phyloP scores from a whole-genome alignment of 2,797 vertebrate species.

The Euphonia xanthogaster region DNA sequence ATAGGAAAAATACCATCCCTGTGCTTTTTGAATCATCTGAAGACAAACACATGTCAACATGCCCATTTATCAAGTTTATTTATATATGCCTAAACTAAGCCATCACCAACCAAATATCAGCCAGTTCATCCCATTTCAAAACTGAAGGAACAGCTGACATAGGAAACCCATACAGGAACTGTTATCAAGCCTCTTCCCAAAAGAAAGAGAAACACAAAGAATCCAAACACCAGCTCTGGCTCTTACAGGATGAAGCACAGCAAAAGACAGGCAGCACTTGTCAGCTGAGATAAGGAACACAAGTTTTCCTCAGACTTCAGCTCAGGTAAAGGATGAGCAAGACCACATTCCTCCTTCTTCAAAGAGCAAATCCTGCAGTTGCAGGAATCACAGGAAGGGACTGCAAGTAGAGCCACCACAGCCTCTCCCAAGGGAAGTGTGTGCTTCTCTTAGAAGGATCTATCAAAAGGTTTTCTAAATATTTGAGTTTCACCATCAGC shows the following conservation, averaged over 20 bases:
- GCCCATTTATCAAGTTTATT: background rate
- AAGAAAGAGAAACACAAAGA: background rate
- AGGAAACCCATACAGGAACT: background rate
- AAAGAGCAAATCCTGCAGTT: background rate
- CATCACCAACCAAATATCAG: background rate
- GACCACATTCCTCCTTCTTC: background rate
- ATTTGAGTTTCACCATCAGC: background rate
- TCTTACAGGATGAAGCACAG: background rate
- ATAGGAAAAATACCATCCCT: background rate
- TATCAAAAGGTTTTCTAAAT: background rate
- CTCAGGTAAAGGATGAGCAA: background rate
- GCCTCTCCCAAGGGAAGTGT: accelerated
- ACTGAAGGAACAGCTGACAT: background rate
- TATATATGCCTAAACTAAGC: background rate
- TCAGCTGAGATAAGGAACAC: background rate
- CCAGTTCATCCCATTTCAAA: background rate
- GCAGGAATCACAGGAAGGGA: background rate
- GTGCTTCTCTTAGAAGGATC: background rate
- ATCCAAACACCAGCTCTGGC: background rate
- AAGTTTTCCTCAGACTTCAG: background rate
- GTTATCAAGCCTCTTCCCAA: background rate
- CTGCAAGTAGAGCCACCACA: background rate
- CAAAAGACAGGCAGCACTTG: background rate
- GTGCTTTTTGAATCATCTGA: background rate
- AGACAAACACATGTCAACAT: accelerated